Evolutionary conservation across 2,797 vertebrate species (phyloP).

Genomic region (Odontamblyopus rebecca): DNA sequence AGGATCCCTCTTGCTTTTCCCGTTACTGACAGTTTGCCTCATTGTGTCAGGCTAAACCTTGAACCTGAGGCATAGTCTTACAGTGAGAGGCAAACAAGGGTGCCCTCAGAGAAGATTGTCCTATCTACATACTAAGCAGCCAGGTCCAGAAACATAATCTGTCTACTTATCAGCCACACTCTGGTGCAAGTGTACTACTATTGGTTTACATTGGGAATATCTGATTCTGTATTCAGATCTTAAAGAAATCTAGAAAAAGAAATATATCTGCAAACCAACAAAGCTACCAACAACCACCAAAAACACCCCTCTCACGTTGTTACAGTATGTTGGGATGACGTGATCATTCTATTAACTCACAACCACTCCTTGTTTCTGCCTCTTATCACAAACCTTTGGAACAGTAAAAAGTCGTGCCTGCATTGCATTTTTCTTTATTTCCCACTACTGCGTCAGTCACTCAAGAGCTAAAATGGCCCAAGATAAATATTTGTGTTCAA

Average conservation of each 20-base stretch:
- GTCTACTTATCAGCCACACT: slow-evolving; percentile 74
- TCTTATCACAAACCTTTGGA: background rate
- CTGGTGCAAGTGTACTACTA: slow-evolving; percentile 31
- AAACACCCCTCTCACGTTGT: background rate
- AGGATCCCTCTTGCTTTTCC: slow-evolving; percentile 13
- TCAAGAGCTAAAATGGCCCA: slow-evolving; percentile 23
- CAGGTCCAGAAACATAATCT: slow-evolving; percentile 79
- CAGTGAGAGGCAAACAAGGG: slow-evolving; percentile 70
- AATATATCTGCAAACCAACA: background rate
- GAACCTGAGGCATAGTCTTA: slow-evolving; percentile 47
- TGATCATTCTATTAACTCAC: background rate
- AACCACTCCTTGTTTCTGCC: background rate
- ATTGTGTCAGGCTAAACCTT: background rate
- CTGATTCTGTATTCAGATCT: background rate
- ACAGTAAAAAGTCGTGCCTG: background rate
- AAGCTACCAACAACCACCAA: background rate
- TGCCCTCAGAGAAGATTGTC: slow-evolving; percentile 80
- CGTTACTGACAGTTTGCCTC: slow-evolving; percentile 9
- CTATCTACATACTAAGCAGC: slow-evolving; percentile 72
- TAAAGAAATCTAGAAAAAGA: background rate
- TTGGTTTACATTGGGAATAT: slow-evolving; percentile 3
- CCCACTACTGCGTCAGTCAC: too few relatives aligned
- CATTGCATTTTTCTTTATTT: too few relatives aligned
- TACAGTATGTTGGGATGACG: too few relatives aligned
- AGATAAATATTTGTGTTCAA: background rate